Evolutionary conservation across 2,113 vertebrate species (phyloP).

Genomic region (Naja naja): DNA sequence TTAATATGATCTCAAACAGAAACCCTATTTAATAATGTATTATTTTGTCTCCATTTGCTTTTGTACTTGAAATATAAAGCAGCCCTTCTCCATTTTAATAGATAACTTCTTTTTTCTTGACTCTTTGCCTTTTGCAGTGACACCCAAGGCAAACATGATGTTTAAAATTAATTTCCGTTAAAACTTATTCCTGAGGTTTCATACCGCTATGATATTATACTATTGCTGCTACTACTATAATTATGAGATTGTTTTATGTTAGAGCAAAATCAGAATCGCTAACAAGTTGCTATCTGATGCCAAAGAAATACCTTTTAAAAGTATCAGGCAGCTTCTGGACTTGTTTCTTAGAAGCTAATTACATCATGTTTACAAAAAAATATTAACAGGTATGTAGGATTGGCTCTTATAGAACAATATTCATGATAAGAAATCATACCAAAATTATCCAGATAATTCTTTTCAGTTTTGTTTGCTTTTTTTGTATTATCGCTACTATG

Average conservation of each 20-base stretch:
- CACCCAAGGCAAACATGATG: background rate
- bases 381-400: background rate
- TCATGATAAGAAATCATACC: background rate
- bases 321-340: background rate
- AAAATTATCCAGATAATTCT: background rate
- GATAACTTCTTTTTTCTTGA: background rate
- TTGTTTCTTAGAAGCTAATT: background rate
- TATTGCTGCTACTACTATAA: background rate
- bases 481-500: background rate
- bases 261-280: background rate
- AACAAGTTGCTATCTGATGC: background rate
- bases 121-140: background rate
- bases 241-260: background rate
- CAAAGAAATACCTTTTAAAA: background rate
- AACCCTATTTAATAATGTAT: background rate
- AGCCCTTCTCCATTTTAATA: slow-evolving; percentile 7
- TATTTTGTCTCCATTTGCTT: slow-evolving; percentile 5
- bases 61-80: slow-evolving; percentile 13
- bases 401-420: background rate
- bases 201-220: background rate
- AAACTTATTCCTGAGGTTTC: background rate
- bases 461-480: background rate
- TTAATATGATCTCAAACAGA: slow-evolving; percentile 1
- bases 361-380: background rate
- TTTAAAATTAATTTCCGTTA: background rate